Conservation (phyloP, 2,888 invertebrate genomes). For the Cryptocephalus primarius region DNA sequence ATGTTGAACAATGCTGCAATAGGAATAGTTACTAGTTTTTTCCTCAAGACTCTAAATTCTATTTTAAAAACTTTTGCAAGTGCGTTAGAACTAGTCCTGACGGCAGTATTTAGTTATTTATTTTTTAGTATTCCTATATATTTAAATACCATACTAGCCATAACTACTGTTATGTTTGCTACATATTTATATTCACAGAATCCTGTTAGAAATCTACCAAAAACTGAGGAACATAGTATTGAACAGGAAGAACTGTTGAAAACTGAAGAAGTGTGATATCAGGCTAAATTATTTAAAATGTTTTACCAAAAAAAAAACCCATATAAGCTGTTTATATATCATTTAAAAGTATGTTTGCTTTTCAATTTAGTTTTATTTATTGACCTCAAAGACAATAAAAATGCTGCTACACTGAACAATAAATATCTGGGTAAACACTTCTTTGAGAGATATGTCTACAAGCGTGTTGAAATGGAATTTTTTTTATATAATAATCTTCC, state of each 20-base stretch:
- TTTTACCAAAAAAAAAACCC: neutral
- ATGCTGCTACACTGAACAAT: too few species aligned
- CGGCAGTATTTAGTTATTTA: constrained; percentile 77
- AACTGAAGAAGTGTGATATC: constrained; percentile 11
- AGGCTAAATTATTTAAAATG: neutral
- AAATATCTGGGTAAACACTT: too few species aligned
- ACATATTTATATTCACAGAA: constrained; percentile 81
- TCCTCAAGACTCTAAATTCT: constrained; percentile 84
- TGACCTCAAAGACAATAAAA: too few species aligned
- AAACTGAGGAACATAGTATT: constrained; percentile 3
- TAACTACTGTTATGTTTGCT: constrained; percentile 70
- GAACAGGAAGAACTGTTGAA: constrained; percentile 8
- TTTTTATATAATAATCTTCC: too few species aligned
- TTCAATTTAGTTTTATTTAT: too few species aligned
- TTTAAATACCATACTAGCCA: constrained; percentile 69
- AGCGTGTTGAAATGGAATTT: too few species aligned
- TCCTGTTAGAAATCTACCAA: constrained; percentile 59
- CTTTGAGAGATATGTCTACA: too few species aligned
- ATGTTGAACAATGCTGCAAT: constrained; percentile 83
- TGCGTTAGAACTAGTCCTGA: constrained; percentile 82
- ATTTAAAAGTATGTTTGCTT: too few species aligned
- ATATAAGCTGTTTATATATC: too few species aligned
- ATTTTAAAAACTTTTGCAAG: constrained; percentile 94
- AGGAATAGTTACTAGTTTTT: constrained; percentile 89
- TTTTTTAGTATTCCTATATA: constrained; percentile 79